Evolutionary conservation across 2,113 vertebrate genomes (phyloP).

Genomic region (Agelaius tricolor): DNA sequence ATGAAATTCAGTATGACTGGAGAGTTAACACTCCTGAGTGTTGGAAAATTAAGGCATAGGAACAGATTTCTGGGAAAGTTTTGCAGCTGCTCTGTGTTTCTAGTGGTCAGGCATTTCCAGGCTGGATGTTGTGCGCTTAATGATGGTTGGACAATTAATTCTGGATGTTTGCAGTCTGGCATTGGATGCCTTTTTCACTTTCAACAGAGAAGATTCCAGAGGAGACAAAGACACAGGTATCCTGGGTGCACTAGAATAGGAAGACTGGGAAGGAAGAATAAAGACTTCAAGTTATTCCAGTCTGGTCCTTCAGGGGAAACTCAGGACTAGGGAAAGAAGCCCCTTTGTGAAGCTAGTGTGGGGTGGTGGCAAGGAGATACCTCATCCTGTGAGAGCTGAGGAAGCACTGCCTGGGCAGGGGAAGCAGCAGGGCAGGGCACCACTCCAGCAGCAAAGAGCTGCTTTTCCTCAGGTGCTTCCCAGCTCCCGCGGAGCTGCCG

Average conservation of each 20-base stretch:
- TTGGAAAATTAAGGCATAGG: neutral
- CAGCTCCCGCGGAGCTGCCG: neutral
- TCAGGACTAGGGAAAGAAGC: neutral
- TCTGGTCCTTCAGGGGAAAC: neutral
- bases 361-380: neutral
- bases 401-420: neutral
- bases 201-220: neutral
- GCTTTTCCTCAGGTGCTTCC: neutral
- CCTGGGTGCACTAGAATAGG: neutral
- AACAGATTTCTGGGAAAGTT: neutral
- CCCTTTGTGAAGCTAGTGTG: neutral
- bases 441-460: neutral
- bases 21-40: neutral
- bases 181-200: neutral
- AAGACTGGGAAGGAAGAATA: neutral
- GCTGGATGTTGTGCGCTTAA: neutral
- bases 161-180: neutral
- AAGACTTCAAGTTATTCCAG: neutral
- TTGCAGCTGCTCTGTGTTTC: neutral
- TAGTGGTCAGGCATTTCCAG: neutral
- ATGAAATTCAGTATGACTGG: neutral
- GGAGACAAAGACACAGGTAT: neutral
- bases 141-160: neutral
- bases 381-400: accelerated
- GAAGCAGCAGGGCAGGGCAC: neutral